These are phyloP conservation scores for Halcyon malimbica DNA, from an alignment of 2,113 vertebrate species.

Conservation along the genomic window DNA sequence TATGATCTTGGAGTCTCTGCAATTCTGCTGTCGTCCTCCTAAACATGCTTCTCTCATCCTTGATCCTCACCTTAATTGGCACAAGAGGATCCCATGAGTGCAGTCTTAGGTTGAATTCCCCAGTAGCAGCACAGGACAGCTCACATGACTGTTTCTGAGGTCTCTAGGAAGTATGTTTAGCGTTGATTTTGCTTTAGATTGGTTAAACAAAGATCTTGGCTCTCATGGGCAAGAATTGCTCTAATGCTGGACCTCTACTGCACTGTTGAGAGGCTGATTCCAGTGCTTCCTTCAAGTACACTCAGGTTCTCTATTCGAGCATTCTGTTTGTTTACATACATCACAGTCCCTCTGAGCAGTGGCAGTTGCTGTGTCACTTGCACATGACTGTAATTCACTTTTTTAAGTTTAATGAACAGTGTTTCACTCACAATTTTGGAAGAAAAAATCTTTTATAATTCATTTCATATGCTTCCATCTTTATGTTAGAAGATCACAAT, in stretches of 20 bases:
- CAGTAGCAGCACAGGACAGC: not conserved
- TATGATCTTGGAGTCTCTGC: not conserved
- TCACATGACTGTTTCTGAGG: not conserved
- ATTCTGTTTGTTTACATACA: not conserved
- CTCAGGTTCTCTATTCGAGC: not conserved
- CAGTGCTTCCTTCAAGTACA: not conserved
- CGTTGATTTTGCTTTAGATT: not conserved
- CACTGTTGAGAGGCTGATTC: not conserved
- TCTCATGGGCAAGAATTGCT: not conserved
- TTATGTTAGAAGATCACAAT: not conserved
- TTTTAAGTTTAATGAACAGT: not conserved
- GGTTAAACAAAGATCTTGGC: not conserved
- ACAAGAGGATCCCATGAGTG: not conserved
- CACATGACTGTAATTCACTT: not conserved
- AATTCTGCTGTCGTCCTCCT: not conserved
- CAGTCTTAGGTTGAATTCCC: not conserved
- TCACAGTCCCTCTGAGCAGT: not conserved
- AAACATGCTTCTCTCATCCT: not conserved
- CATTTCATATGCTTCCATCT: not conserved
- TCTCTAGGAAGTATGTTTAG: not conserved
- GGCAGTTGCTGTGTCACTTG: not conserved
- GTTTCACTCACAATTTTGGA: not conserved
- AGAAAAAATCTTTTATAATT: not conserved
- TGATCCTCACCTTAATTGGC: not conserved
- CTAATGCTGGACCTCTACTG: not conserved